phyloP scores from a whole-genome alignment of 2,113 vertebrate genomes.

The Columbina picui region DNA sequence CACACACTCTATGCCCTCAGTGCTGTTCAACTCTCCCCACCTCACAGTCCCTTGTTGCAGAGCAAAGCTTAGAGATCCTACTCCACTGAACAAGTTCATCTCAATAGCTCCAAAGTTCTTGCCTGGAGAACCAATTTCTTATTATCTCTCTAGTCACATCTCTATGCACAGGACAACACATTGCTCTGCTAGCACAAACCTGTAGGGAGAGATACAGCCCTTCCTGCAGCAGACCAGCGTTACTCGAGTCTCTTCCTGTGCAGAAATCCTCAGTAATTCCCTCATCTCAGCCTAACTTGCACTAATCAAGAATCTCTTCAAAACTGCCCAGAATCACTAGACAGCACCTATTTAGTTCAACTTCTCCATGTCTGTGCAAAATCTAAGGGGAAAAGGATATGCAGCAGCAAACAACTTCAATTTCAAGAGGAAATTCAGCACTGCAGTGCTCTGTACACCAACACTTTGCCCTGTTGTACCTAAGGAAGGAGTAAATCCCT shows the following conservation, averaged over 20 bases:
- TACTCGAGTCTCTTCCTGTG: fast-evolving
- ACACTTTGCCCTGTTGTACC: neutral
- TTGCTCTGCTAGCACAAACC: neutral
- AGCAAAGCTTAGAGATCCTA: neutral
- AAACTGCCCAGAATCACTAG: neutral
- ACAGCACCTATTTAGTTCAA: neutral
- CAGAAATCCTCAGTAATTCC: neutral
- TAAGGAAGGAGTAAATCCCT: neutral
- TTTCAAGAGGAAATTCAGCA: neutral
- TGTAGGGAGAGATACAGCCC: neutral
- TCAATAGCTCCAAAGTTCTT: neutral
- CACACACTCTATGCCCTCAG: neutral
- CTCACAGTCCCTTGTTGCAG: neutral
- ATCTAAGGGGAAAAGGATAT: neutral
- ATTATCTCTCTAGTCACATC: neutral
- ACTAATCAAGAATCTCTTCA: neutral
- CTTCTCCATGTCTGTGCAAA: neutral
- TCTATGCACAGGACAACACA: neutral
- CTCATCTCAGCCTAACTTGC: neutral
- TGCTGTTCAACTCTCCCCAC: fast-evolving
- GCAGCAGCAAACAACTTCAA: neutral
- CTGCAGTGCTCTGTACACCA: neutral
- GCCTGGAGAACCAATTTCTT: neutral
- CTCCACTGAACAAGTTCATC: fast-evolving
- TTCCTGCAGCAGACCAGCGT: neutral